Base-by-base conservation (phyloP, 1,140 invertebrate species). In the Augochlora pura region DNA sequence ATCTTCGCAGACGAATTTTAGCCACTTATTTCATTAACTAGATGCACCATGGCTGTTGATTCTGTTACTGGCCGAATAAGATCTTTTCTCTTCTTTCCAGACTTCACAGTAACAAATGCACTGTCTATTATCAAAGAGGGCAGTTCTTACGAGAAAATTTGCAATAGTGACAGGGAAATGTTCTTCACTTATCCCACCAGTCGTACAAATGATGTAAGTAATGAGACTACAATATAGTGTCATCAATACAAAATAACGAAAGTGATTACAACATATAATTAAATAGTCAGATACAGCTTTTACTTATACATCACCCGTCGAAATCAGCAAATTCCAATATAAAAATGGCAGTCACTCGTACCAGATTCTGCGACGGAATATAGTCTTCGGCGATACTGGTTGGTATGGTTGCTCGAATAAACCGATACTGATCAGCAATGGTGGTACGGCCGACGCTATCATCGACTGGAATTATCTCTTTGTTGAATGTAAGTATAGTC, bases 381-480 rank as follows among this genome's bases (percentile, higher is more conserved):
- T 88, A 0, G 69, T 88, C 21, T 77, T 78, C 25, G 90, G 89
- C 0, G 92, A 95, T 67, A 94, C 95, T 18, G 95, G 95, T 27
- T 95, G 94, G 88, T 96, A 95, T 75, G 94, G 94, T 67, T 96
- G 95, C 84, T 84, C 89, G 18, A 94, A 94, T 73, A 82, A 90
- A 70, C 83, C 89, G 38, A 76, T 93, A 23, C 84, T 89, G 71
- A 84, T 89, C 64, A 85, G 81, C 83, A 82, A 90, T 65, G 77
- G 88, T 88, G 78, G 86, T 16, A 66, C 91, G n/a, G 70, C 90
- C 4, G 81, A 92, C 46, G 85, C 89, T 14, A 87, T 92, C 23
- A 81, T 93, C 39, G 82, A 90, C 49, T 93, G 94, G 82, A 93
- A 95, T 62, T 96, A 96, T 82, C 90, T 96, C 74, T 96, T 94